Evolutionary conservation across 53 echinoderm and acorn worm species (phyloP), one percentile per base, ranked within the genome.

Genomic region (Hippasteria phrygiana): DNA sequence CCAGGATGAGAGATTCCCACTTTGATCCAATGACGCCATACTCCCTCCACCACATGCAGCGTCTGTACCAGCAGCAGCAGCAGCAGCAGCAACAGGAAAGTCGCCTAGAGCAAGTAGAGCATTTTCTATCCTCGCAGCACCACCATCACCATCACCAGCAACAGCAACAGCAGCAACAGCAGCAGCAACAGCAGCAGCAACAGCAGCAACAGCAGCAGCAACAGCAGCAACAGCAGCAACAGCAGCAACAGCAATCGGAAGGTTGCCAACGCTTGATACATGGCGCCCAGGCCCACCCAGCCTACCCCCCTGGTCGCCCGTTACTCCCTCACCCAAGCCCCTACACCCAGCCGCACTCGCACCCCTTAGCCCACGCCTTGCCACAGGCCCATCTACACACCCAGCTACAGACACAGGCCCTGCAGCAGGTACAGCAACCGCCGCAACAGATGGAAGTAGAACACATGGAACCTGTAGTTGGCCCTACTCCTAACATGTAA

Each of bases 11-110:
- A 51, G 85, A 85, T 54, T 85, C 85, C 6, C 85, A 85, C 20
- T 85, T 85, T 85, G 70, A 69, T 37, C 33, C 70, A 3, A 37
- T 51, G 37, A n/a, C 50, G 37, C 85, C 69, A 1, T 85, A 70
- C 36, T 71, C 85, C 0, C 24, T 76, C 2, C 63, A 66, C 51
- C 88, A 80, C 42, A 74, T 73, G 87, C 80, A 77, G 67, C 90
- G 92, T 27, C n/a, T 90, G 36, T 91, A 88, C 40, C 89, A 88
- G 11, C 91, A 88, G 71, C 91, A 93, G 78, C 88, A 78, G 53
- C 93, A 90, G 39, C 88, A 83, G 10, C 94, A 94, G 55, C 74
- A 70, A 42, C 78, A 87, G 45, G 71, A 85, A 48, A 70, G 53
- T 38, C 85, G 37, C 20, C 35, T 71, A 51, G 71, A 85, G 38